These are phyloP conservation scores for Vireo griseus DNA, from an alignment of 2,797 vertebrate genomes.

Conservation along the genomic window DNA sequence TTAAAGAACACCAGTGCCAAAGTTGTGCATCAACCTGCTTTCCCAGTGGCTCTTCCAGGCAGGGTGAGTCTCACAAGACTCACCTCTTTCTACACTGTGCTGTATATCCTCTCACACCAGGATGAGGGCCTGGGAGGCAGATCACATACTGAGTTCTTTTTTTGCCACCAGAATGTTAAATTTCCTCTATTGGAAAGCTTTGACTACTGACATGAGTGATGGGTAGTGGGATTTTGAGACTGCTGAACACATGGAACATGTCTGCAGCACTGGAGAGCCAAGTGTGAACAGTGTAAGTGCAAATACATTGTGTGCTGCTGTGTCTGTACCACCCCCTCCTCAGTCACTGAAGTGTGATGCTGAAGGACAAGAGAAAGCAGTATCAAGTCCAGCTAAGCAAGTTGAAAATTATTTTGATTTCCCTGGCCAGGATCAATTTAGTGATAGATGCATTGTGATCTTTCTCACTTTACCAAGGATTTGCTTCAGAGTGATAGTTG, in stretches of 20 bases:
- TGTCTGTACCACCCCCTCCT: neutral
- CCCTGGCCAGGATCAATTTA: neutral
- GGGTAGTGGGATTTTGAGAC: neutral
- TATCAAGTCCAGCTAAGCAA: neutral
- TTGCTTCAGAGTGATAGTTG: neutral
- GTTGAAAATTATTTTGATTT: neutral
- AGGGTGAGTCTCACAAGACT: neutral
- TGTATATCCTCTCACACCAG: neutral
- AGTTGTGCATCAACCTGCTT: neutral
- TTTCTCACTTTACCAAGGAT: neutral
- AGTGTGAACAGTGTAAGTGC: neutral
- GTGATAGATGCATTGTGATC: neutral
- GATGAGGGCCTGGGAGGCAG: neutral
- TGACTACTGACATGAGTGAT: neutral
- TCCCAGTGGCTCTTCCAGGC: neutral
- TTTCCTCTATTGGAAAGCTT: neutral
- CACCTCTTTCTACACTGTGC: neutral
- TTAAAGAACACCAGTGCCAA: neutral
- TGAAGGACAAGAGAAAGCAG: neutral
- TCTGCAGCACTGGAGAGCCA: neutral
- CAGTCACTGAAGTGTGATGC: neutral
- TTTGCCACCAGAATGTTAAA: neutral
- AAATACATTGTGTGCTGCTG: neutral
- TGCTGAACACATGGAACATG: rapidly evolving
- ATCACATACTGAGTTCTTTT: neutral